Percentiles rank a stretch among this genome's conserved stretches.
Evolutionary conservation across 37 sponge, comb jelly and placozoan genomes (phyloP).

Genomic region (Agelas oroides): DNA sequence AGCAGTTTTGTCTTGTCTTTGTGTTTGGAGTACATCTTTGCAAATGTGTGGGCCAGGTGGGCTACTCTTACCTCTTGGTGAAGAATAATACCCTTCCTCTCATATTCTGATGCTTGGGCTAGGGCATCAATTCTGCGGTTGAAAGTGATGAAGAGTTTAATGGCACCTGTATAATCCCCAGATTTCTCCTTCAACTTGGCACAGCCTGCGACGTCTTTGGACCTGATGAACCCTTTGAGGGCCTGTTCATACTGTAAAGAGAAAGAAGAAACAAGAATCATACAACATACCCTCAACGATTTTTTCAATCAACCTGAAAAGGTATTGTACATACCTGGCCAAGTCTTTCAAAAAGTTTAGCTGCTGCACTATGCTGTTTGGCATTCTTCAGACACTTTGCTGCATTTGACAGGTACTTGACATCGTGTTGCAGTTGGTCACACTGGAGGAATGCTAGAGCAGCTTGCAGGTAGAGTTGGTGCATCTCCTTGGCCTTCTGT

Average conservation of each 20-base stretch:
- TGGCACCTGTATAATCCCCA: slow-evolving; percentile 30
- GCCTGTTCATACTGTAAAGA: slow-evolving; percentile 47
- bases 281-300: no score
- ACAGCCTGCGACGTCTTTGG: slow-evolving; percentile 23
- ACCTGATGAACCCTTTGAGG: slow-evolving; percentile 29
- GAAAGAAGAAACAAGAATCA: neutral
- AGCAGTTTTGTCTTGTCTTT: neutral
- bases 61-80: neutral
- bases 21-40: neutral
- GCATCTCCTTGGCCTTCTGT: neutral
- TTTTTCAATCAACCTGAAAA: no score
- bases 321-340: slow-evolving; percentile 12
- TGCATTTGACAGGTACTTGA: slow-evolving; percentile 41
- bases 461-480: slow-evolving; percentile 45
- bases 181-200: slow-evolving; percentile 8
- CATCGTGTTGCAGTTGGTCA: slow-evolving; percentile 25
- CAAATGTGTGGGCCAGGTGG: slow-evolving; percentile 6
- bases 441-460: slow-evolving; percentile 53
- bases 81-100: neutral
- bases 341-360: slow-evolving; percentile 10
- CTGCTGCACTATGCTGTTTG: slow-evolving; percentile 32
- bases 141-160: neutral
- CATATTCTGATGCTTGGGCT: slow-evolving; percentile 16
- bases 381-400: slow-evolving; percentile 66
- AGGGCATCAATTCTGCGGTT: slow-evolving; percentile 14